These are phyloP conservation scores for Branchipolynoe longqiensis DNA, from an alignment of 2,888 invertebrate genomes.

Conservation along the genomic window DNA sequence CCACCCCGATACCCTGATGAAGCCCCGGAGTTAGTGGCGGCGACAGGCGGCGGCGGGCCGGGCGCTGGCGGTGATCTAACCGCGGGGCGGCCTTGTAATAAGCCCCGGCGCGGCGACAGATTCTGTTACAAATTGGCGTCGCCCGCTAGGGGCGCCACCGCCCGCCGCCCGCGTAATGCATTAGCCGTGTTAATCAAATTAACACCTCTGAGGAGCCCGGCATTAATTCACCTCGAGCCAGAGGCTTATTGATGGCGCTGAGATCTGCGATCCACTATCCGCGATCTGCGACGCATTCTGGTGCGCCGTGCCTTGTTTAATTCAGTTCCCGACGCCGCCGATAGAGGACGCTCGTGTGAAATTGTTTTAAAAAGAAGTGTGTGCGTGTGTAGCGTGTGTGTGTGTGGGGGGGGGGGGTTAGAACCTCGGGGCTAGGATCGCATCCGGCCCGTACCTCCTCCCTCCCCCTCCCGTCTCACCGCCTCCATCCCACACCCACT, in stretches of 20 bases:
- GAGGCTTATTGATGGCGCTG: constrained; percentile 22
- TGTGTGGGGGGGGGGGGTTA: no score
- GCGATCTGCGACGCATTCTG: constrained; percentile 43
- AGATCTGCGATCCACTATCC: background rate
- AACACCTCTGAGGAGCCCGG: constrained; percentile 41
- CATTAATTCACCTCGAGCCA: constrained; percentile 38
- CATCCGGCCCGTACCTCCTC: no score
- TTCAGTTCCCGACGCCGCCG: no score
- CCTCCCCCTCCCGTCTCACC: no score
- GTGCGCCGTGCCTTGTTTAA: no score
- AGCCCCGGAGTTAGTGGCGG: constrained; percentile 16
- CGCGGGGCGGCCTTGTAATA: constrained; percentile 2
- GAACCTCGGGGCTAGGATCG: no score
- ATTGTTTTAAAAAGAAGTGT: no score
- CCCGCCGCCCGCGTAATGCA: constrained; percentile 39
- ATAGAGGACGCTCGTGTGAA: no score
- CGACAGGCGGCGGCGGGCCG: no score
- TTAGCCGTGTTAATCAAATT: constrained; percentile 50
- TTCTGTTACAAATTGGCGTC: constrained; percentile 46
- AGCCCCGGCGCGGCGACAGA: constrained; percentile 17
- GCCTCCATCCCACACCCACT: no score
- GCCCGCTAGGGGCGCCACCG: constrained; percentile 3
- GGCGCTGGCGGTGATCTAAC: constrained; percentile 9
- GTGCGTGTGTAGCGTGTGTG: no score
- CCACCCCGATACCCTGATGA: constrained; percentile 20